Evolutionary conservation across 2,797 vertebrate genomes (phyloP), one percentile per base, ranked within the genome.

Genomic region (Pipistrellus pygmaeus): DNA sequence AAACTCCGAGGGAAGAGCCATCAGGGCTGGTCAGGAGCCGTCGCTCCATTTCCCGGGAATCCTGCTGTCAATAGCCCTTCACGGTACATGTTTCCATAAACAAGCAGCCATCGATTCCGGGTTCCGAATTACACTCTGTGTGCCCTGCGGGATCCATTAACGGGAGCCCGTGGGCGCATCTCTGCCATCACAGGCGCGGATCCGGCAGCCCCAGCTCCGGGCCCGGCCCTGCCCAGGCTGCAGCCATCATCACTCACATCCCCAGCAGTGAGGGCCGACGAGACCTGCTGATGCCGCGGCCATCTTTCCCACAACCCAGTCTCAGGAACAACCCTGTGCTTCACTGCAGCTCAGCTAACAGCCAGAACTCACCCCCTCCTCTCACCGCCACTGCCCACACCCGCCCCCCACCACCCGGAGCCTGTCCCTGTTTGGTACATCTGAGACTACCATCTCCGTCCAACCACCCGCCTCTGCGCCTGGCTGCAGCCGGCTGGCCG

Each of bases 71-170:
- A 96, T 85, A 82, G 87, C 90, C 66, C 78, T 95, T 96, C 57
- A 95, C 89, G 96, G 97, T 85, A 95, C 96, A 97, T 1, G 32
- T 96, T 95, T 95, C 94, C 69, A 87, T 94, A 95, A 97, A 90
- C 38, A 94, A 87, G 77, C 64, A 92, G 60, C 89, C 92, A 88
- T 91, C 88, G 89, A 60, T 3, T 48, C 97, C 85, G 88, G 90
- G 80, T 62, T 95, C 48, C 1, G 64, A 95, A 80, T 91, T 90
- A 93, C 35, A 69, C 30, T 64, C 2, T 84, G 18, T 10, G 32
- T 46, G 44, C 93, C 82, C 85, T 2, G 80, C 90, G 76, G 95
- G 89, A 41, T 69, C 97, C 96, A 96, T 96, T 92, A 94, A 62
- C 69, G 0, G 88, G 85, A 75, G 91, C 13, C 35, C 1, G 83